These are phyloP conservation scores for Cheilosia vulpina DNA, from an alignment of 2,888 invertebrate genomes.

Conservation along the genomic window DNA sequence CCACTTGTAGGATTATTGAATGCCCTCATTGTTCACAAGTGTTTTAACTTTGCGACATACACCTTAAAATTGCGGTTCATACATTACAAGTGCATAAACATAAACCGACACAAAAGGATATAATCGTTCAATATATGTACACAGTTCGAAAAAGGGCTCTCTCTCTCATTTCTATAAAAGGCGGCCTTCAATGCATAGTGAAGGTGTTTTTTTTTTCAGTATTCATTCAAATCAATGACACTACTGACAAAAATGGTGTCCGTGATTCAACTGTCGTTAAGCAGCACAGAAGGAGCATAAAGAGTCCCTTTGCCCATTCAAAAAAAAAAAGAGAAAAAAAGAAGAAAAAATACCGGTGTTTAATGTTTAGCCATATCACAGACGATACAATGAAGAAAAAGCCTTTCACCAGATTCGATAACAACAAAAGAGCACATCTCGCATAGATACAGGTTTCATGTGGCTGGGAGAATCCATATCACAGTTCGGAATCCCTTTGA, in stretches of 20 bases:
- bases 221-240: constrained; percentile 49
- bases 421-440: constrained; percentile 50
- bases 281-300: constrained; percentile 55
- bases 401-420: constrained; percentile 65
- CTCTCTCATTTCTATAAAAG: not conserved
- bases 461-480: constrained; percentile 52
- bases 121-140: constrained; percentile 50
- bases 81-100: constrained; percentile 70
- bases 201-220: not conserved
- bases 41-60: constrained; percentile 56
- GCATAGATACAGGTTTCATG: constrained; percentile 63
- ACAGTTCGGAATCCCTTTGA: constrained; percentile 68
- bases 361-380: constrained; percentile 40
- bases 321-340: not conserved
- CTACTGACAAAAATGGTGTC: constrained; percentile 37
- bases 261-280: constrained; percentile 70
- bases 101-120: constrained; percentile 49
- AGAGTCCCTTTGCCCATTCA: constrained; percentile 47
- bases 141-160: constrained; percentile 37
- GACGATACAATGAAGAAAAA: constrained; percentile 41
- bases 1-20: constrained; percentile 24
- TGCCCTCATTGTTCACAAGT: constrained; percentile 15
- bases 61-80: constrained; percentile 53
- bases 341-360: constrained; percentile 9
- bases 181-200: not conserved